Percentiles rank a stretch among this genome's conserved stretches.
phyloP scores from a whole-genome alignment of 2,888 invertebrate genomes.

The Pandemis heparana region DNA sequence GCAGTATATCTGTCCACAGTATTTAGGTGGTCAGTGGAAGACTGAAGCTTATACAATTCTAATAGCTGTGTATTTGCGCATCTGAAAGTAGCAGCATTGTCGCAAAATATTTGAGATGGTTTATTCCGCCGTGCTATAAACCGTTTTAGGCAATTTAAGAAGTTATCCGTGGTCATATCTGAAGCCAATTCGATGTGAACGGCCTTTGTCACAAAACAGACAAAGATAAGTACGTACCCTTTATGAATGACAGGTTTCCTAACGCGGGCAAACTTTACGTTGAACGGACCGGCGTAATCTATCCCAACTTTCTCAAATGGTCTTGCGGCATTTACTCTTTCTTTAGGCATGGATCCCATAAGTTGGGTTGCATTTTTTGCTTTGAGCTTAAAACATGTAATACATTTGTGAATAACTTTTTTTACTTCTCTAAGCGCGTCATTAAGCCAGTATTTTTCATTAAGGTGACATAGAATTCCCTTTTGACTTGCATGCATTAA shows the following conservation, averaged over 20 bases:
- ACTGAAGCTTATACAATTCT: conserved; percentile 6
- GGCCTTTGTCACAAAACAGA: conserved; percentile 15
- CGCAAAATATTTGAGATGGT: no score
- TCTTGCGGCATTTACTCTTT: conserved; percentile 1
- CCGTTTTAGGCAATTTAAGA: no score
- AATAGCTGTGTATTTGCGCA: conserved; percentile 7
- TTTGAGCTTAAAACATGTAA: conserved; percentile 16
- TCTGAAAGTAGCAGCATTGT: conserved; percentile 6
- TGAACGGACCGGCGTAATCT: conserved; percentile 13
- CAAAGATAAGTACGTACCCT: conserved; percentile 3
- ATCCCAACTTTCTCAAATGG: conserved; percentile 6
- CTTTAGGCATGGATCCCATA: conserved; percentile 14
- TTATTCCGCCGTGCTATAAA: no score
- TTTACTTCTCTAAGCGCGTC: no score
- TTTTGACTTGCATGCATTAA: conserved; percentile 17
- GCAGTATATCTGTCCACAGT: background rate
- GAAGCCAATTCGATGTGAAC: background rate
- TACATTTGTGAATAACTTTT: conserved; percentile 1
- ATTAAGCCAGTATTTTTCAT: no score
- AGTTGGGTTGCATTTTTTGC: conserved; percentile 8
- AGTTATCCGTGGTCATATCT: background rate
- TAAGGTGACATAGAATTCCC: conserved; percentile 11
- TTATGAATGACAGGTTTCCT: conserved; percentile 9
- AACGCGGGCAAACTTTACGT: conserved; percentile 6
- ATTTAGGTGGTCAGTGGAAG: background rate